phyloP scores from a whole-genome alignment of 2,797 vertebrate species.

The Lutjanus campechanus region DNA sequence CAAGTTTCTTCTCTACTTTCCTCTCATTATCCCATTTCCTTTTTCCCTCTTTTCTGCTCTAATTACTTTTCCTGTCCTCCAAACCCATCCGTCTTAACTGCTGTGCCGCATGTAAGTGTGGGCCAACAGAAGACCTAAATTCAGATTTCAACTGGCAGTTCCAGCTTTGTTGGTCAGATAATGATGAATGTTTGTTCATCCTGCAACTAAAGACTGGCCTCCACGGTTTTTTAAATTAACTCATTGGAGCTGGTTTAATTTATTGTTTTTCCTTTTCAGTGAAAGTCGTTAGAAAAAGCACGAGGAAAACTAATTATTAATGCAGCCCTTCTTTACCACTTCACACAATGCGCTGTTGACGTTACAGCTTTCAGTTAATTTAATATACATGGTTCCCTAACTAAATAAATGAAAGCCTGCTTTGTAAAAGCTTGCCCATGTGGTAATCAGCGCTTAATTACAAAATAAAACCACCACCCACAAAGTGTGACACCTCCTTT shows the following conservation, averaged over 20 bases:
- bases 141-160: slow-evolving; percentile 8
- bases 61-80: slow-evolving; percentile 15
- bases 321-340: slow-evolving; percentile 28
- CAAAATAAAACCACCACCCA: slow-evolving; percentile 51
- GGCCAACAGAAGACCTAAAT: slow-evolving; percentile 12
- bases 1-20: slow-evolving; percentile 3
- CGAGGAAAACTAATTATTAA: slow-evolving; percentile 46
- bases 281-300: slow-evolving; percentile 41
- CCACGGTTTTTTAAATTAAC: slow-evolving; percentile 32
- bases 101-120: background rate
- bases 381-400: slow-evolving; percentile 34
- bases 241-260: slow-evolving; percentile 19
- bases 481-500: slow-evolving; percentile 45
- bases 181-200: slow-evolving; percentile 20
- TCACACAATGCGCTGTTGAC: slow-evolving; percentile 22
- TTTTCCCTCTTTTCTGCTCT: slow-evolving; percentile 10
- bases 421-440: slow-evolving; percentile 53
- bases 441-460: slow-evolving; percentile 62
- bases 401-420: slow-evolving; percentile 51
- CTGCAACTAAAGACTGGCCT: background rate
- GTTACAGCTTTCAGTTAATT: slow-evolving; percentile 29
- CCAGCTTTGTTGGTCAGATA: background rate
- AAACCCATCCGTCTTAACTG: slow-evolving; percentile 14
- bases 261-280: slow-evolving; percentile 26
- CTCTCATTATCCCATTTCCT: slow-evolving; percentile 34